Conservation (phyloP, 1,140 invertebrate genomes). For the Callitettix versicolor region DNA sequence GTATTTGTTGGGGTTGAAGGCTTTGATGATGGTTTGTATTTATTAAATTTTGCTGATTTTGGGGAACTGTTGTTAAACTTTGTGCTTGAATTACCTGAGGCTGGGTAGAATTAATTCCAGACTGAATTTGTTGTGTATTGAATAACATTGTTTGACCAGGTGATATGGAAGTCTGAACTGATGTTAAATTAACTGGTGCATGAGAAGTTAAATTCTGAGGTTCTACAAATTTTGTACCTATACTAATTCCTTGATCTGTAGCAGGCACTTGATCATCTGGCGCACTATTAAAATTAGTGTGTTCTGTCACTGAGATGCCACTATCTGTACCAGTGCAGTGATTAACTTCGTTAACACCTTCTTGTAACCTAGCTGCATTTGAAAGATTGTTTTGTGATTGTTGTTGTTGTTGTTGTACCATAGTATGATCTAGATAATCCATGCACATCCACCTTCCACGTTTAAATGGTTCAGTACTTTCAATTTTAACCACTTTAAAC, state of each 20-base stretch:
- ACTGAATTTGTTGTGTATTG: slow-evolving; percentile 26
- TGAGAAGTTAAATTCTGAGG: slow-evolving; percentile 17
- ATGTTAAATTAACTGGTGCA: neutral
- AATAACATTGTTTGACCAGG: slow-evolving; percentile 29
- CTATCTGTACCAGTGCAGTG: slow-evolving; percentile 11
- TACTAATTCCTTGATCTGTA: slow-evolving; percentile 15
- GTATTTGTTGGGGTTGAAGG: slow-evolving; percentile 41
- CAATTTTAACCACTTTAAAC: slow-evolving; percentile 94
- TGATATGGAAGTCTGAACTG: slow-evolving; percentile 24
- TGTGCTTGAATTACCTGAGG: slow-evolving; percentile 30
- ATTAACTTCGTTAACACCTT: slow-evolving; percentile 1
- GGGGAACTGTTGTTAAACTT: slow-evolving; percentile 33
- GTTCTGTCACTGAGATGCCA: slow-evolving; percentile 17
- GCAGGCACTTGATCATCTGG: slow-evolving; percentile 10
- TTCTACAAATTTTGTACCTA: slow-evolving; percentile 15
- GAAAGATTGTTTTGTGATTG: slow-evolving; percentile 8
- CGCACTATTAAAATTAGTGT: neutral
- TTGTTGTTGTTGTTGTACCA: slow-evolving; percentile 35
- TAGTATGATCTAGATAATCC: slow-evolving; percentile 85
- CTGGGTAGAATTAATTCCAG: slow-evolving; percentile 37
- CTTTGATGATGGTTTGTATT: slow-evolving; percentile 32
- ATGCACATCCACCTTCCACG: slow-evolving; percentile 90
- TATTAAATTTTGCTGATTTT: slow-evolving; percentile 24
- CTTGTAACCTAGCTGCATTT: slow-evolving; percentile 3
- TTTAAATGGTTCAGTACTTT: slow-evolving; percentile 87